Evolutionary conservation across 2,888 invertebrate species (phyloP).

Genomic region (Coenonympha arcania): DNA sequence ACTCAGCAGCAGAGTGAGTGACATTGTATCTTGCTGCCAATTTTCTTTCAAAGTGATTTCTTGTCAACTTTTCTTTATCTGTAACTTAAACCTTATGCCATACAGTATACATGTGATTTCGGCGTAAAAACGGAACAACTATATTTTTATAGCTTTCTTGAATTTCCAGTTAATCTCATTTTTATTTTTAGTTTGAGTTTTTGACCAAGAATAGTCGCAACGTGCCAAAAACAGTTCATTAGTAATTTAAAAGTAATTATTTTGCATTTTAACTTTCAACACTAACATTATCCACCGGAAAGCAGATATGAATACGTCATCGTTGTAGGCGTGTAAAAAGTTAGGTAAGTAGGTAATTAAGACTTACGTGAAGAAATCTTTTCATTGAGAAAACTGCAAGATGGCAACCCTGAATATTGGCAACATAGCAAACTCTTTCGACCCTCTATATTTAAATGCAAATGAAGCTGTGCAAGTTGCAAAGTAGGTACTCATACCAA

Average conservation of each 20-base stretch:
- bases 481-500: too few relatives aligned
- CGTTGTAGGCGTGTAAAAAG: too few relatives aligned
- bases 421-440: slow-evolving; percentile 32
- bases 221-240: slow-evolving; percentile 45
- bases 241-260: slow-evolving; percentile 34
- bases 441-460: slow-evolving; percentile 42
- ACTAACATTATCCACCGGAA: background rate
- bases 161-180: slow-evolving; percentile 48
- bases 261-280: slow-evolving; percentile 2
- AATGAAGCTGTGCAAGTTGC: slow-evolving; percentile 48
- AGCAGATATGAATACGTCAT: background rate
- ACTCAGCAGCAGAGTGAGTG: slow-evolving; percentile 47
- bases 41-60: slow-evolving; percentile 31
- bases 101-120: slow-evolving; percentile 24
- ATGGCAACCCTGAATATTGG: background rate
- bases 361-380: too few relatives aligned
- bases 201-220: slow-evolving; percentile 41
- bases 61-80: slow-evolving; percentile 9
- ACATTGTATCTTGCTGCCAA: slow-evolving; percentile 62
- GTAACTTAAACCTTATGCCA: slow-evolving; percentile 28
- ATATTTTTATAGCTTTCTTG: slow-evolving; percentile 32
- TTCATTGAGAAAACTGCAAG: background rate
- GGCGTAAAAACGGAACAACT: slow-evolving; percentile 5
- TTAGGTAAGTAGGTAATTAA: too few relatives aligned
- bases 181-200: too few relatives aligned